These are phyloP conservation scores for Palythoa heliodiscus DNA, from an alignment of 92 coral and sea anemone species.

Conservation along the genomic window DNA sequence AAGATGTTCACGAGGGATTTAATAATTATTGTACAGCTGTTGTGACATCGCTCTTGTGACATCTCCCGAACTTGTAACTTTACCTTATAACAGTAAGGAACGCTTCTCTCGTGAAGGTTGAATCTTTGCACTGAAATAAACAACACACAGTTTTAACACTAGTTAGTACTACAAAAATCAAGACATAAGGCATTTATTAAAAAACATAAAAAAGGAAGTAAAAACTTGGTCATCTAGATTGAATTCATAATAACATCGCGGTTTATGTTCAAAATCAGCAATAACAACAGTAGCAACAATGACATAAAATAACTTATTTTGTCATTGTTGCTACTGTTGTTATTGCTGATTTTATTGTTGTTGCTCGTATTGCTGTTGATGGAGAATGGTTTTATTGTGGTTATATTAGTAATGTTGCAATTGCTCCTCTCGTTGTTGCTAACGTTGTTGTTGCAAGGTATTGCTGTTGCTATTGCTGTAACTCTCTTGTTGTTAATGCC, in stretches of 20 bases:
- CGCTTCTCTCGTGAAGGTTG: conserved; percentile 92
- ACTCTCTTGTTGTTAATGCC: neutral
- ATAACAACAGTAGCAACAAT: too few species aligned
- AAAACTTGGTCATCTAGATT: neutral
- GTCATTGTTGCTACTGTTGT: neutral
- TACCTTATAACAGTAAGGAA: conserved; percentile 91
- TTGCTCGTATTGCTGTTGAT: neutral
- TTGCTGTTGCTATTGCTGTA: neutral
- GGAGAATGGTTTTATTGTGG: neutral
- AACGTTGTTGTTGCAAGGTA: neutral
- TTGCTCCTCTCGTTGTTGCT: neutral
- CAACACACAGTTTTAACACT: neutral
- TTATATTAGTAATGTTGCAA: neutral
- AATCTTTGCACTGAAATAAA: conserved; percentile 80
- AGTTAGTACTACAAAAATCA: neutral
- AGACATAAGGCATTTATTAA: neutral
- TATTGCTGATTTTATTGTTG: too few species aligned
- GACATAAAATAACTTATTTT: too few species aligned
- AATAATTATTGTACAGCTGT: too few species aligned
- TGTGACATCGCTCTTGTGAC: neutral
- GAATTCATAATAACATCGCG: neutral
- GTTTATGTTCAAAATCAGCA: too few species aligned
- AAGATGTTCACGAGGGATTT: too few species aligned
- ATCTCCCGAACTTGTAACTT: neutral
- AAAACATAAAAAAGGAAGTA: neutral